Evolutionary conservation across 1,140 invertebrate species (phyloP).

Genomic region (Latrodectus geometricus): DNA sequence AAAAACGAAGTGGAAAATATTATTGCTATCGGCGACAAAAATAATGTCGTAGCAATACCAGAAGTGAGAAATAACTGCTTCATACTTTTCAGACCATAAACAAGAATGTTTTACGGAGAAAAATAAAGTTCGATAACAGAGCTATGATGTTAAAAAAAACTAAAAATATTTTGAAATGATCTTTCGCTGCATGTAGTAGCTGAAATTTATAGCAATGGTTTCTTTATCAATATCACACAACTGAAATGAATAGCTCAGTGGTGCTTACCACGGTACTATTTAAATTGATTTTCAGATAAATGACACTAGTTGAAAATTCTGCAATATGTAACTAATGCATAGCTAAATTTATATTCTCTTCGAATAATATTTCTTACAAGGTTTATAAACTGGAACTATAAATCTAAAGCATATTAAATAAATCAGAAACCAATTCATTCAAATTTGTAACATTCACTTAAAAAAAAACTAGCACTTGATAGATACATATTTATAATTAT

Average conservation of each 20-base stretch:
- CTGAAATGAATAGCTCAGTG: background rate
- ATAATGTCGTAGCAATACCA: background rate
- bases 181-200: background rate
- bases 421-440: too few species aligned
- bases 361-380: too few species aligned
- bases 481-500: too few species aligned
- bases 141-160: background rate
- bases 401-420: too few species aligned
- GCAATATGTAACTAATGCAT: too few species aligned
- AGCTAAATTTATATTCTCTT: too few species aligned
- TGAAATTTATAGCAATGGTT: background rate
- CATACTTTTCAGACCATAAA: background rate
- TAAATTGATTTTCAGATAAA: background rate
- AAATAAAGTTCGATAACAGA: conserved; percentile 3
- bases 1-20: background rate
- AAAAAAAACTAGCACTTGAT: too few species aligned
- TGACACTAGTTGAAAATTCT: background rate
- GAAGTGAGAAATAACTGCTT: conserved; percentile 1
- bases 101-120: background rate
- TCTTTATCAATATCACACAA: background rate
- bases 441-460: too few species aligned
- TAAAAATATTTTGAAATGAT: background rate
- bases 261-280: background rate
- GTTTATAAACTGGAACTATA: too few species aligned
- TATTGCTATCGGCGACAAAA: conserved; percentile 10